These are phyloP conservation scores for Momotus momota DNA, from an alignment of 2,797 vertebrate species.

Conservation along the genomic window DNA sequence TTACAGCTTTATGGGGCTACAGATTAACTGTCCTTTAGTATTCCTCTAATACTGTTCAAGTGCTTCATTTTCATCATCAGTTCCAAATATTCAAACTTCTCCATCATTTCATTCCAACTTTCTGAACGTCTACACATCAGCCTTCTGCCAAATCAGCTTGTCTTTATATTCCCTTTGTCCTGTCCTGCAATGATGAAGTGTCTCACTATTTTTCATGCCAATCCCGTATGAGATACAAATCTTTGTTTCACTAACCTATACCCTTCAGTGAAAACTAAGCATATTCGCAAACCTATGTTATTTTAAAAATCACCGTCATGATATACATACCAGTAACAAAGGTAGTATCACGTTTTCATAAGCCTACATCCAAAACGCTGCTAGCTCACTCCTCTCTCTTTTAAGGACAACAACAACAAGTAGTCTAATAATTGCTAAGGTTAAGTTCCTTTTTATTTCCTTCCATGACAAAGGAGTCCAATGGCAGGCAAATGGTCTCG, in stretches of 20 bases:
- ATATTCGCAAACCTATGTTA: background rate
- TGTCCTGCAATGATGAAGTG: accelerated
- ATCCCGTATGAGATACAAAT: accelerated
- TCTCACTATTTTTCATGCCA: background rate
- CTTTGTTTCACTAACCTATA: background rate
- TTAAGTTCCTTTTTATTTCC: background rate
- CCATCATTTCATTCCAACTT: background rate
- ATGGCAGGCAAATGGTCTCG: background rate
- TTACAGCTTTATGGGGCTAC: background rate
- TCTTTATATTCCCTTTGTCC: background rate
- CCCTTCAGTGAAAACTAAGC: background rate
- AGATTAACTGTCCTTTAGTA: background rate
- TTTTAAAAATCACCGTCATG: background rate
- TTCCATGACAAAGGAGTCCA: background rate
- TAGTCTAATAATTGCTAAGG: background rate
- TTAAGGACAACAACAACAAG: background rate
- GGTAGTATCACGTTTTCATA: background rate
- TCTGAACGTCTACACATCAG: background rate
- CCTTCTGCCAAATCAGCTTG: background rate
- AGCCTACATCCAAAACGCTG: background rate
- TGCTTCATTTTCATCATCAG: background rate
- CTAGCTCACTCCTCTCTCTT: background rate
- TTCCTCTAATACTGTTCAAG: background rate
- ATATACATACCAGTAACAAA: background rate
- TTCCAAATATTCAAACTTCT: background rate